Conservation (phyloP, 2,888 invertebrate genomes). For the Ichneumoninae sp. region DNA sequence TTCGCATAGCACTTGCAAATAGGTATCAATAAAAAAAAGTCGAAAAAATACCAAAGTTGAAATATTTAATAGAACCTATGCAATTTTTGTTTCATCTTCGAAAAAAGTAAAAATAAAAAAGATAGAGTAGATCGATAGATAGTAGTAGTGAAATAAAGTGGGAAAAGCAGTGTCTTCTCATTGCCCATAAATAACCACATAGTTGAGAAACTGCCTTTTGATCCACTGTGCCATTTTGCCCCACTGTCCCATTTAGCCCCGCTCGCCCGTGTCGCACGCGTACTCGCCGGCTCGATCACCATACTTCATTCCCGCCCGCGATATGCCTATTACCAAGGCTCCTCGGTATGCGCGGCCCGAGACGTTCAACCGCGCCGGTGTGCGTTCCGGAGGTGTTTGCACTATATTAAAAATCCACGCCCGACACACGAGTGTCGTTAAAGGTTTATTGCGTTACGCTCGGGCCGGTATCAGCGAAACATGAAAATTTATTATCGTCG, state of each 20-base stretch:
- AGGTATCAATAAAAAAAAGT: too few relatives aligned
- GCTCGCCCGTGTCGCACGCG: constrained; percentile 7
- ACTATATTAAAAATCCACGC: constrained; percentile 2
- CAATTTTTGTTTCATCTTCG: too few relatives aligned
- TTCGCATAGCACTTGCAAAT: too few relatives aligned
- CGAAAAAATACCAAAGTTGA: too few relatives aligned
- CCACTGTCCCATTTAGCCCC: background rate
- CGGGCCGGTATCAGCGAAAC: constrained; percentile 17
- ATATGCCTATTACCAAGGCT: constrained; percentile 8
- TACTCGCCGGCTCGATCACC: constrained; percentile 31
- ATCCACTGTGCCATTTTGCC: background rate
- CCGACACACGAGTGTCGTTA: constrained; percentile 20
- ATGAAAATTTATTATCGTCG: constrained; percentile 30
- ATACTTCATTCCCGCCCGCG: constrained; percentile 24
- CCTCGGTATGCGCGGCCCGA: constrained; percentile 24
- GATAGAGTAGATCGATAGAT: too few relatives aligned
- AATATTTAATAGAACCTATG: too few relatives aligned
- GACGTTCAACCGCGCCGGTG: background rate
- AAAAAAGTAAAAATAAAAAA: too few relatives aligned
- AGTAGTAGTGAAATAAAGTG: too few relatives aligned
- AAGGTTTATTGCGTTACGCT: constrained; percentile 34
- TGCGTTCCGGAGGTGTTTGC: background rate
- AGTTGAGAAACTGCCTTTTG: background rate
- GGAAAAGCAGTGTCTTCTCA: too few relatives aligned
- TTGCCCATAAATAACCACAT: too few relatives aligned